Base-by-base conservation (phyloP, 2,888 invertebrate genomes). In the Choreutis nemorana region DNA sequence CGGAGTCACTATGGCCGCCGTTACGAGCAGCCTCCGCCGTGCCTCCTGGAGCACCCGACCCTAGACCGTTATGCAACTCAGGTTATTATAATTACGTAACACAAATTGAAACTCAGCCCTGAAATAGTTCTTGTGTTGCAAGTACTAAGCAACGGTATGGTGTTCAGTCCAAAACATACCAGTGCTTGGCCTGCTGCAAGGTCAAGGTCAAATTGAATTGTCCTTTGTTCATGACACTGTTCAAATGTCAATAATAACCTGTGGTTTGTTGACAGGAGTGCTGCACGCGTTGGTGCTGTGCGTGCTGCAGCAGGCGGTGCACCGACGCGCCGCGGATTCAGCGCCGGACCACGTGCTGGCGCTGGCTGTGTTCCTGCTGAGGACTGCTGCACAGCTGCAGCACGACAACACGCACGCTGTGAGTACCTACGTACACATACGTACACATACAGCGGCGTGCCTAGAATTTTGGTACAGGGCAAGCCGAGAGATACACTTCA, bases 271-370 rank as follows among this genome's bases (percentile, higher is more conserved):
- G 2, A 1, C 44, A 60, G 72, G 73, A 33, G 73, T 72, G 35
- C 56, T 73, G 35, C 73, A 72, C 57, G 72, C 65, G 18, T 83
- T 90, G 44, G 83, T 92, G 35, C 86, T 96, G 47, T 86, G 87
- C 34, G 90, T 94, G 45, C 81, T 96, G 36, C 90, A 90, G 66
- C 90, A 94, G 56, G 91, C 92, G 34, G 87, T 92, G 29, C 85
- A 87, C 53, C 86, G 86, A 25, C 50, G 55, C 36, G 36, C 32
- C 23, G 55, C 62, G 33, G 60, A 59, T 40, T 62, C 60, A 44
- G 70, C 73, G 41, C 73, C 75, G 13, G 97, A 97, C 67, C 93
- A 94, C 64, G 86, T 94, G 45, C 83, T 96, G 47, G 92, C 94
- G 30, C 75, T 96, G 33, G 86, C 91, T 27, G 82, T 96, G 9